phyloP scores from a whole-genome alignment of 2,797 vertebrate genomes.

The Megalops cyprinoides region DNA sequence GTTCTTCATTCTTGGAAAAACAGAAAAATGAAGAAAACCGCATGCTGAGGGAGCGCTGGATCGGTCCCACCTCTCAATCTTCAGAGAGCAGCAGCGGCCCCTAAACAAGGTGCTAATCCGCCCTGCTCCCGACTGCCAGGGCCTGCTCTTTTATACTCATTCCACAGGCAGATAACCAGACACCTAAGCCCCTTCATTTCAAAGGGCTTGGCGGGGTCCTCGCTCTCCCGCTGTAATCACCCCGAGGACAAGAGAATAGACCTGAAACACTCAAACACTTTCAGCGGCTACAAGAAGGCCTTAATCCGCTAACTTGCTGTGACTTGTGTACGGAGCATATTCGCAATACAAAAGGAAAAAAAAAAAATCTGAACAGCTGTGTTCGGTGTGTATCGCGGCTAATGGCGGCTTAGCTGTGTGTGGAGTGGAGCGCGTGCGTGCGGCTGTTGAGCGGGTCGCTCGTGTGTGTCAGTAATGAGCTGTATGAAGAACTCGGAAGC shows the following conservation, averaged over 20 bases:
- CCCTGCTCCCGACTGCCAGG: conserved; percentile 7
- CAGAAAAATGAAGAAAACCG: not conserved
- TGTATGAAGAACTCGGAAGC: too few relatives aligned
- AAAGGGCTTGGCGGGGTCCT: conserved; percentile 52
- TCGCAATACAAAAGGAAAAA: too few relatives aligned
- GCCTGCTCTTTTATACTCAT: conserved; percentile 36
- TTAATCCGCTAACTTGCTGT: not conserved
- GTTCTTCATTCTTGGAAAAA: not conserved
- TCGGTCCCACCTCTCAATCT: conserved; percentile 36
- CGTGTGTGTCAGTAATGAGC: too few relatives aligned
- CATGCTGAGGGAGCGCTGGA: conserved; percentile 4
- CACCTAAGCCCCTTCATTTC: conserved; percentile 62
- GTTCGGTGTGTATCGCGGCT: too few relatives aligned
- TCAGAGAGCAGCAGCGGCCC: conserved; percentile 34
- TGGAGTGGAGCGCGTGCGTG: too few relatives aligned
- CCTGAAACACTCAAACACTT: not conserved
- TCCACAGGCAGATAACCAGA: conserved; percentile 61
- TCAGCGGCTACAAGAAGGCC: not conserved
- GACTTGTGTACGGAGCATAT: not conserved
- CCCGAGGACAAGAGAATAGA: not conserved
- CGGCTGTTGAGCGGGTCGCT: too few relatives aligned
- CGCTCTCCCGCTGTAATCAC: conserved; percentile 64
- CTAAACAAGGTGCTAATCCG: conserved; percentile 41
- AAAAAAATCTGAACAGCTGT: too few relatives aligned
- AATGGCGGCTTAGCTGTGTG: too few relatives aligned